Evolutionary conservation across 1,140 invertebrate genomes (phyloP).

Genomic region (Hypsibius dujardini): DNA sequence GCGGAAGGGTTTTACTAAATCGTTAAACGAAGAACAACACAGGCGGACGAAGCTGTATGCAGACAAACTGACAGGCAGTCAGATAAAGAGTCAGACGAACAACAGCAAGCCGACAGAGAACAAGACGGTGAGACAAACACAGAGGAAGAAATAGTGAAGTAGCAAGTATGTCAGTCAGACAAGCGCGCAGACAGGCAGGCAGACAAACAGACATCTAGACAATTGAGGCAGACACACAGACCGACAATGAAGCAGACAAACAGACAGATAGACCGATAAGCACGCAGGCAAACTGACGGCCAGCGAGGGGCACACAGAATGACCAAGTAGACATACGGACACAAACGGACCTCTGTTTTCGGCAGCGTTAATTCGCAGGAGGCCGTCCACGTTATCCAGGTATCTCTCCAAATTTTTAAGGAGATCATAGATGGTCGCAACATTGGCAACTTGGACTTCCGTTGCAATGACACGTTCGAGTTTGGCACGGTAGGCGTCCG

Average conservation of each 20-base stretch:
- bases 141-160: too few relatives aligned
- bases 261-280: not conserved
- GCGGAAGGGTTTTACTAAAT: not conserved
- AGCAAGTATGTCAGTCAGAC: too few relatives aligned
- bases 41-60: too few relatives aligned
- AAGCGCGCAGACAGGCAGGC: too few relatives aligned
- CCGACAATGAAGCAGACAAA: too few relatives aligned
- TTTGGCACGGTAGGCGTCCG: not conserved
- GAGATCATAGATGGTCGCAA: not conserved
- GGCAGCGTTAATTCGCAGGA: not conserved
- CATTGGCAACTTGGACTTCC: not conserved
- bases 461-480: not conserved
- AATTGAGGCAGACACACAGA: too few relatives aligned
- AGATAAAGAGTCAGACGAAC: too few relatives aligned
- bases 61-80: too few relatives aligned
- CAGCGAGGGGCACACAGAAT: not conserved
- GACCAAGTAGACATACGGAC: too few relatives aligned
- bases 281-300: not conserved
- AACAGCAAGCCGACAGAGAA: too few relatives aligned
- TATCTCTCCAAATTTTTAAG: not conserved
- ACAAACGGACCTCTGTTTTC: too few relatives aligned
- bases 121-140: not conserved
- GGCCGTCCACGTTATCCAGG: not conserved
- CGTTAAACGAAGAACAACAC: constrained; percentile 3
- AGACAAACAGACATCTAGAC: too few relatives aligned